Percentiles rank a stretch among this genome's conserved stretches.
Evolutionary conservation across 2,888 invertebrate genomes (phyloP).

Genomic region (Cephus pulcher): DNA sequence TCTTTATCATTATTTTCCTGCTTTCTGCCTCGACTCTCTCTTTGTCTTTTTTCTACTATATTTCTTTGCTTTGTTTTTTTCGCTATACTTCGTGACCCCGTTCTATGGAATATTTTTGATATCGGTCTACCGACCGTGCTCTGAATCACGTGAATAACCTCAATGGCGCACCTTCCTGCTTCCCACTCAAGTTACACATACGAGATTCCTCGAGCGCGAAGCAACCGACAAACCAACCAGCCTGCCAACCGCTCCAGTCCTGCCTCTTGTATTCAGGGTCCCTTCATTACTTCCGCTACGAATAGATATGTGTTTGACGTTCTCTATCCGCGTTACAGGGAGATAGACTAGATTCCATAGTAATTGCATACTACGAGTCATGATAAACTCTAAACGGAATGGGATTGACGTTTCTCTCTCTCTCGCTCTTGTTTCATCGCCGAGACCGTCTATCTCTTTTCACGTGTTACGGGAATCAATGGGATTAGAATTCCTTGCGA

Average conservation of each 20-base stretch:
- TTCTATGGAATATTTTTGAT: background rate
- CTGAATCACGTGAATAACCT: background rate
- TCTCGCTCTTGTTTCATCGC: constrained; percentile 8
- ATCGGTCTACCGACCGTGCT: background rate
- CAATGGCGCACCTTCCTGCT: background rate
- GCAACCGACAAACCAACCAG: background rate
- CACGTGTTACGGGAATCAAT: background rate
- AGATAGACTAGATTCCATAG: too few relatives aligned
- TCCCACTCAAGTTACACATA: background rate
- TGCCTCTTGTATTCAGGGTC: constrained; percentile 13
- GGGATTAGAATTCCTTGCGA: background rate
- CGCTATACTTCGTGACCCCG: background rate
- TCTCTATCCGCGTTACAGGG: constrained; percentile 3
- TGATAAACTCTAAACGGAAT: too few relatives aligned
- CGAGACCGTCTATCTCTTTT: background rate
- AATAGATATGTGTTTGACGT: constrained; percentile 5
- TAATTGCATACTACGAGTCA: too few relatives aligned
- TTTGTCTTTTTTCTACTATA: background rate
- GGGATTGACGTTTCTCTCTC: background rate
- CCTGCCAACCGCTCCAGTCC: background rate
- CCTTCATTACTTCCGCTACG: constrained; percentile 20
- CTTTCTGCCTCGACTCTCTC: background rate
- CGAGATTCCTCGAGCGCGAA: background rate
- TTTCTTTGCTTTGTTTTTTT: background rate
- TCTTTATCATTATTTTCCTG: background rate